phyloP scores from a whole-genome alignment of 2,797 vertebrate species.

The Tympanoctomys barrerae region DNA sequence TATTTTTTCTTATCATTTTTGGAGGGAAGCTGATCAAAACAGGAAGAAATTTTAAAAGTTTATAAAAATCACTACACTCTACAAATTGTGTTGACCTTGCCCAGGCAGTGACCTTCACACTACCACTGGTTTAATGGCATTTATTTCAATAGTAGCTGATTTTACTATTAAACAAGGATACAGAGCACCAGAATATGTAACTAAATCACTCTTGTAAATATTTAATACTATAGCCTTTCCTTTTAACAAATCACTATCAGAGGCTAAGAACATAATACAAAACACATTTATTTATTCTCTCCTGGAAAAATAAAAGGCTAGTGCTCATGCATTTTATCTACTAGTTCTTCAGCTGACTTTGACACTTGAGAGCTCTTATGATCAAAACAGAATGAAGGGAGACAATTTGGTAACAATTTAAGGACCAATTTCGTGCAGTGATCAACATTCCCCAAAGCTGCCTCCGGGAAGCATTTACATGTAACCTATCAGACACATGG shows the following conservation, averaged over 20 bases:
- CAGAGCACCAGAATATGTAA: slow-evolving; percentile 87
- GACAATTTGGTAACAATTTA: slow-evolving; percentile 88
- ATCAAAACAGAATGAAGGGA: slow-evolving; percentile 88
- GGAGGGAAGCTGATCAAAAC: slow-evolving; percentile 81
- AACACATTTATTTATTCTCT: slow-evolving; percentile 90
- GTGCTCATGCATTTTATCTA: slow-evolving; percentile 89
- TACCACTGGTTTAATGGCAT: slow-evolving; percentile 85
- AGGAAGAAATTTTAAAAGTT: slow-evolving; percentile 80
- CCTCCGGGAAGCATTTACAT: slow-evolving; percentile 79
- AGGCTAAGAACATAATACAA: slow-evolving; percentile 87
- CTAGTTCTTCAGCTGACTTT: slow-evolving; percentile 89
- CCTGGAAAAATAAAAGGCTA: slow-evolving; percentile 85
- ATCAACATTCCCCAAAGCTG: slow-evolving; percentile 86
- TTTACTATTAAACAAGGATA: slow-evolving; percentile 88
- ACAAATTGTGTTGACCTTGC: slow-evolving; percentile 88
- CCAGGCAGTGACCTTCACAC: slow-evolving; percentile 88
- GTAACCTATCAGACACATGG: slow-evolving; percentile 79
- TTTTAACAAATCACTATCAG: slow-evolving; percentile 89
- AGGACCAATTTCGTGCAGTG: slow-evolving; percentile 87
- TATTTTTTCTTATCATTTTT: slow-evolving; percentile 85
- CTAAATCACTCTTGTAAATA: slow-evolving; percentile 91
- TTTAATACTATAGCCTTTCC: slow-evolving; percentile 88
- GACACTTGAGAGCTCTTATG: slow-evolving; percentile 89
- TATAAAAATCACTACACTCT: slow-evolving; percentile 88
- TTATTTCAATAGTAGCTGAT: slow-evolving; percentile 88